Evolutionary conservation across 1,140 invertebrate genomes (phyloP).

Genomic region (Lysiphlebus fabarum): DNA sequence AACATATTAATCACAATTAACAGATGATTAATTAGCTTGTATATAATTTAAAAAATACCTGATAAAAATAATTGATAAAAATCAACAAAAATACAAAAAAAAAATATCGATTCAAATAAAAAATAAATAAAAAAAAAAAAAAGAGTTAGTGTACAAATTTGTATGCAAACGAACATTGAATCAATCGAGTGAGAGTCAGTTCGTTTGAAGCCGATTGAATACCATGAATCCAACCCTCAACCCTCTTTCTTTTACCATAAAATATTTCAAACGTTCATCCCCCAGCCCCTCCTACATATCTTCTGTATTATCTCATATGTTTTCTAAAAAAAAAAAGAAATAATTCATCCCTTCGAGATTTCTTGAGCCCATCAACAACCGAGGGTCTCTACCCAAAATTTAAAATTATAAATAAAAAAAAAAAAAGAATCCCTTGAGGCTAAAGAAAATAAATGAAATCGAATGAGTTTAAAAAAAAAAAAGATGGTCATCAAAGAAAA

Average conservation of each 20-base stretch:
- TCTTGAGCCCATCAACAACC: neutral
- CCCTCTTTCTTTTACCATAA: neutral
- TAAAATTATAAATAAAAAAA: neutral
- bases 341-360: constrained; percentile 2
- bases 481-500: too few relatives aligned
- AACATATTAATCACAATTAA: too few relatives aligned
- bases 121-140: too few relatives aligned
- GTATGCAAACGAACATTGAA: neutral
- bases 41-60: too few relatives aligned
- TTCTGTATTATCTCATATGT: constrained; percentile 4
- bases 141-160: too few relatives aligned
- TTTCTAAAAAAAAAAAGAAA: neutral
- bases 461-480: too few relatives aligned
- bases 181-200: constrained; percentile 11
- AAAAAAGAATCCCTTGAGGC: neutral
- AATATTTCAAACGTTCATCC: neutral
- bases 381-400: neutral
- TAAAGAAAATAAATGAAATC: too few relatives aligned
- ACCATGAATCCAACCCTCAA: neutral
- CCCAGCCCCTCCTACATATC: neutral
- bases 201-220: constrained; percentile 19
- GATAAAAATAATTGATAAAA: too few relatives aligned
- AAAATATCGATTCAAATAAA: too few relatives aligned
- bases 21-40: too few relatives aligned
- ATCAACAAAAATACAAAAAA: too few relatives aligned